These are phyloP conservation scores for Drosophila mauritiana DNA, from an alignment of 1,140 invertebrate genomes.

Conservation along the genomic window DNA sequence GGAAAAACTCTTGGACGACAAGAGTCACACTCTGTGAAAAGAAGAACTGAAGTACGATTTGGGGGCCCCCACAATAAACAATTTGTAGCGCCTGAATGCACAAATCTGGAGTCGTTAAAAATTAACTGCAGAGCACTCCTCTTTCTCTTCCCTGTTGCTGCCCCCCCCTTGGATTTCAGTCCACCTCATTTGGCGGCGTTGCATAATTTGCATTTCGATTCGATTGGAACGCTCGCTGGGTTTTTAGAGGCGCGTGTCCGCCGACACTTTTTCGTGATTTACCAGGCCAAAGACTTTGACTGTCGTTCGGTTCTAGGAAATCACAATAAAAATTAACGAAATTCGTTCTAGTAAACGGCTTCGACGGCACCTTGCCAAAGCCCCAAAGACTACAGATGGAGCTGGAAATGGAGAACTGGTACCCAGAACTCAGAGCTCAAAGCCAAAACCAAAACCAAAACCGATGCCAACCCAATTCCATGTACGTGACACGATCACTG, in stretches of 20 bases:
- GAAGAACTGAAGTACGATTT: background rate
- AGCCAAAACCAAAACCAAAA: conserved; percentile 18
- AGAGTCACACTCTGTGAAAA: conserved; percentile 4
- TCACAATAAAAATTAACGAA: conserved; percentile 83
- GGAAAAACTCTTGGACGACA: conserved; percentile 37
- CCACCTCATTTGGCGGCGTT: conserved; percentile 50
- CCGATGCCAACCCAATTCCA: conserved; percentile 74
- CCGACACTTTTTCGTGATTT: conserved; percentile 84
- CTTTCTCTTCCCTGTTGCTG: too few relatives aligned
- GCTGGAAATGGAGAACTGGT: background rate
- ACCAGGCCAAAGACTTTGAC: conserved; percentile 45
- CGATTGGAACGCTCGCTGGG: conserved; percentile 63
- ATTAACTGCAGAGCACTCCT: conserved; percentile 61
- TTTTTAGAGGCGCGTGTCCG: conserved; percentile 80
- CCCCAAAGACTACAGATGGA: background rate
- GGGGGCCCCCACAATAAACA: conserved; percentile 73
- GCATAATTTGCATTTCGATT: conserved; percentile 84
- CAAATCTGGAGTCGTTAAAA: conserved; percentile 80
- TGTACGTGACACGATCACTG: conserved; percentile 78
- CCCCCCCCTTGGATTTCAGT: background rate
- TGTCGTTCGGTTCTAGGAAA: conserved; percentile 74
- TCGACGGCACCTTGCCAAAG: conserved; percentile 21
- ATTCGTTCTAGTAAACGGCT: conserved; percentile 79
- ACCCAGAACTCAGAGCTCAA: conserved; percentile 2
- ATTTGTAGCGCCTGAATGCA: conserved; percentile 82